Base-by-base conservation (phyloP, 2,888 invertebrate genomes). In the Ormyrus thymus region DNA sequence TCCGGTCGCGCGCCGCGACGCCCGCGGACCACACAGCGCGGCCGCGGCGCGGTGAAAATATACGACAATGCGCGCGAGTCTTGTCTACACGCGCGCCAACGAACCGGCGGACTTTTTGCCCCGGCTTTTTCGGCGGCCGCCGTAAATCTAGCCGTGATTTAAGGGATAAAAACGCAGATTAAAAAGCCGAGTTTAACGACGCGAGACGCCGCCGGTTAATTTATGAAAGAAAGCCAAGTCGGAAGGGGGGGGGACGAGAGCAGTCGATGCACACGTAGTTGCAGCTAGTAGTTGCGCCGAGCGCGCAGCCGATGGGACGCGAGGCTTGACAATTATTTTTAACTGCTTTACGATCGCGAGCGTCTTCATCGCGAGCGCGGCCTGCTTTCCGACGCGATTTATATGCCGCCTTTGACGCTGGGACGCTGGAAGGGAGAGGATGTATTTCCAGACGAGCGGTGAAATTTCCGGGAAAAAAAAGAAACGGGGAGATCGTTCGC, bases 21-120 rank as follows among this genome's bases (percentile, higher is more conserved):
- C 58, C 4, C 66, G 51, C 45, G 29, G 65, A 58, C 56, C 7
- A 58, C 50, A 15, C 11, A 29, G 48, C 6, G 10, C 48, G 29
- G 10, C n/a, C 45, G 71, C 48, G 88, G 88, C 87, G 87, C 87
- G 86, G 85, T 89, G 88, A 89, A 89, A 89, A 89, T 29, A 29
- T 4, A 29, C 4, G 89, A 87, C 88, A 87, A 89, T 87, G 87
- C 70, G 76, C 64, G 71, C 76, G 73, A 64, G 65, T 69, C 75
- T 80, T 76, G 76, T 76, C 76, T 76, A 80, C 80, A 80, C 80
- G 56, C 69, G 80, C 73, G 80, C 80, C 76, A 80, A 80, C 70
- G 80, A 80, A 76, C 29, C 1, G 29, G 53, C 46, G 55, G 70
- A n/a, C 59, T 71, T 66, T 51, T 59, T 13, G 15, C 7, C n/a